A percentile compares a stretch with the other conserved stretches of the same genome.
Conservation (phyloP, 2,888 invertebrate genomes). For the Brachypalpus laphriformis region DNA sequence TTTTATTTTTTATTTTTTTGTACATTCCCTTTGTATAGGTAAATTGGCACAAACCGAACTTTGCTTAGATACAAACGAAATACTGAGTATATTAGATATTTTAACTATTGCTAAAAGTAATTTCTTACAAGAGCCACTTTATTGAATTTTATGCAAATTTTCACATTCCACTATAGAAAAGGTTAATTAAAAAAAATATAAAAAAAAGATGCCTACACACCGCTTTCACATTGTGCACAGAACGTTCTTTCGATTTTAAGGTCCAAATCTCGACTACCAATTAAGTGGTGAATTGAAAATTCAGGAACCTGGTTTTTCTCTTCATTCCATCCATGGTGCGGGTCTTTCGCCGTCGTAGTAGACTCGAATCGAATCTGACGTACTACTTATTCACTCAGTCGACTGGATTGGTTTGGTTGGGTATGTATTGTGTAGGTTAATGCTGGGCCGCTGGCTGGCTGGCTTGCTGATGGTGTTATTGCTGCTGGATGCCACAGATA, state of each 20-base stretch:
- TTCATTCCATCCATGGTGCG: slow-evolving; percentile 50
- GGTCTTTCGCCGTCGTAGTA: slow-evolving; percentile 55
- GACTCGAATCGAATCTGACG: slow-evolving; percentile 65
- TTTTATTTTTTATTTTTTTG: neutral
- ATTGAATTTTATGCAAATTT: slow-evolving; percentile 33
- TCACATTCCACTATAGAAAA: slow-evolving; percentile 21
- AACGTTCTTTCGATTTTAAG: slow-evolving; percentile 74
- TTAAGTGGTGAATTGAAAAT: slow-evolving; percentile 74
- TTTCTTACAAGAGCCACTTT: neutral
- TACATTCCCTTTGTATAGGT: neutral
- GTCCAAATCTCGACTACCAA: slow-evolving; percentile 74
- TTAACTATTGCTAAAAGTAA: neutral
- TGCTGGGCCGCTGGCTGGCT: slow-evolving; percentile 16
- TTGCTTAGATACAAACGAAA: neutral
- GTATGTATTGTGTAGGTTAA: slow-evolving; percentile 60
- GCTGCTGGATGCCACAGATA: slow-evolving; percentile 65
- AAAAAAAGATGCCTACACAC: neutral
- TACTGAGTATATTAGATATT: neutral
- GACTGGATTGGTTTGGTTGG: slow-evolving; percentile 52
- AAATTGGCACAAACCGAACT: slow-evolving; percentile 29
- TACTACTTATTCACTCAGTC: slow-evolving; percentile 70
- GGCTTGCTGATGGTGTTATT: slow-evolving; percentile 31
- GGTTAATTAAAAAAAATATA: slow-evolving; percentile 4
- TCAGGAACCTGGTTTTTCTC: slow-evolving; percentile 74
- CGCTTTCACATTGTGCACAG: slow-evolving; percentile 63